Conservation (phyloP, 2,113 vertebrate species). For the Hirundichthys speculiger region DNA sequence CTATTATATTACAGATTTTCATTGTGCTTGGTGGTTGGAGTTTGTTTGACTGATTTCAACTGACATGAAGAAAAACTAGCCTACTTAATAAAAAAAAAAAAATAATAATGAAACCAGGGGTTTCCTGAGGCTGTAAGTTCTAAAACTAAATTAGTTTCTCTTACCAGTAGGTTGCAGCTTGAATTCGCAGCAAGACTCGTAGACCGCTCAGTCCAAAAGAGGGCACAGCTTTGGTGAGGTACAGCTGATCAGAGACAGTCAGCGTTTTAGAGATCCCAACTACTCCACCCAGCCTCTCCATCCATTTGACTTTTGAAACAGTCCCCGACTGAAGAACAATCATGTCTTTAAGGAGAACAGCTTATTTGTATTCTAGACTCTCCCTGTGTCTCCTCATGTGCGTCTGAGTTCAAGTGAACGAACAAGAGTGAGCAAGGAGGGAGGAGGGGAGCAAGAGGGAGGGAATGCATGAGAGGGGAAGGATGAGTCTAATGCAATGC, state of each 20-base stretch:
- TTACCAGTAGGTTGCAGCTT: background rate
- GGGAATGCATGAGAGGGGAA: conserved; percentile 62
- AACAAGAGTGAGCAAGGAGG: conserved; percentile 65
- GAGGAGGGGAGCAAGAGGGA: conserved; percentile 57
- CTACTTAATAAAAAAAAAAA: too few species aligned
- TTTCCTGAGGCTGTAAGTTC: too few species aligned
- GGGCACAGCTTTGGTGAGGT: background rate
- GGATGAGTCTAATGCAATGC: conserved; percentile 76
- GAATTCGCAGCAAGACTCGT: background rate
- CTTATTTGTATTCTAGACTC: conserved; percentile 82
- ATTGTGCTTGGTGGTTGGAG: too few species aligned
- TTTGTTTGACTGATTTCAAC: too few species aligned
- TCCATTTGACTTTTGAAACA: conserved; percentile 25
- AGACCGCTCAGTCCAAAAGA: conserved; percentile 21
- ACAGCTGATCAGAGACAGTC: conserved; percentile 35
- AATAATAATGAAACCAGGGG: too few species aligned
- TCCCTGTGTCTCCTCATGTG: conserved; percentile 72
- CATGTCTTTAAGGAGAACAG: conserved; percentile 77
- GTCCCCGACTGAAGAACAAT: conserved; percentile 68
- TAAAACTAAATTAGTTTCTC: too few species aligned
- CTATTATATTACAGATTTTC: too few species aligned
- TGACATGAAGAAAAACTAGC: too few species aligned
- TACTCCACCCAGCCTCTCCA: conserved; percentile 17
- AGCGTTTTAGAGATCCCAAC: conserved; percentile 35
- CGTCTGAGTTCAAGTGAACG: conserved; percentile 76